phyloP scores from a whole-genome alignment of 92 coral and sea anemone genomes.

The Scolanthus callimorphus region DNA sequence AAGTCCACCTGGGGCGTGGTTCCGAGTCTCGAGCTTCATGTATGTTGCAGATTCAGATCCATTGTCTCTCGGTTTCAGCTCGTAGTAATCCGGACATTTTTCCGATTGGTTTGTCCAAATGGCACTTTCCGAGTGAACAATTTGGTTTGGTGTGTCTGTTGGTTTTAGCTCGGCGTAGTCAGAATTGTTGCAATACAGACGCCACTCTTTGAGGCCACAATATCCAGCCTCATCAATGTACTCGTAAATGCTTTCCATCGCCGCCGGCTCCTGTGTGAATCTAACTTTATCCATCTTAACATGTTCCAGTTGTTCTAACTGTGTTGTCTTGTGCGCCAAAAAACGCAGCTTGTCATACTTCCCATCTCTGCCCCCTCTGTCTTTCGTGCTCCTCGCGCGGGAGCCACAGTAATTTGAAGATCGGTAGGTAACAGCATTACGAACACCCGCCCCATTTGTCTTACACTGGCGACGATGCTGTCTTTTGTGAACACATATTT shows the following conservation, averaged over 20 bases:
- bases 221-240: conserved; percentile 7
- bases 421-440: conserved; percentile 38
- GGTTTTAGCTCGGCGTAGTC: neutral
- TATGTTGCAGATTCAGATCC: neutral
- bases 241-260: conserved; percentile 30
- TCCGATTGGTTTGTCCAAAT: too few species aligned
- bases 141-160: neutral
- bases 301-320: conserved; percentile 27
- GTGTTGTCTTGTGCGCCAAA: conserved; percentile 37
- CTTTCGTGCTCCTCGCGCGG: conserved; percentile 50
- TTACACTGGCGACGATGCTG: conserved; percentile 36
- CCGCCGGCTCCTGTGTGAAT: conserved; percentile 4
- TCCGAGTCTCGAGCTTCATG: too few species aligned
- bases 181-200: neutral
- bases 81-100: too few species aligned
- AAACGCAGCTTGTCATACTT: conserved; percentile 30
- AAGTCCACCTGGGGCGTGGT: too few species aligned
- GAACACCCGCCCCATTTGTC: conserved; percentile 11
- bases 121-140: too few species aligned
- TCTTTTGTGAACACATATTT: neutral
- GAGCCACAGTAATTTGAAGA: conserved; percentile 26
- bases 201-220: neutral
- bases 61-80: neutral
- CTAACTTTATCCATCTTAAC: conserved; percentile 10
- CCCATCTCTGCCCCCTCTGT: conserved; percentile 11